These are phyloP conservation scores for Sphaerophoria taeniata DNA, from an alignment of 2,888 invertebrate species.

Conservation along the genomic window DNA sequence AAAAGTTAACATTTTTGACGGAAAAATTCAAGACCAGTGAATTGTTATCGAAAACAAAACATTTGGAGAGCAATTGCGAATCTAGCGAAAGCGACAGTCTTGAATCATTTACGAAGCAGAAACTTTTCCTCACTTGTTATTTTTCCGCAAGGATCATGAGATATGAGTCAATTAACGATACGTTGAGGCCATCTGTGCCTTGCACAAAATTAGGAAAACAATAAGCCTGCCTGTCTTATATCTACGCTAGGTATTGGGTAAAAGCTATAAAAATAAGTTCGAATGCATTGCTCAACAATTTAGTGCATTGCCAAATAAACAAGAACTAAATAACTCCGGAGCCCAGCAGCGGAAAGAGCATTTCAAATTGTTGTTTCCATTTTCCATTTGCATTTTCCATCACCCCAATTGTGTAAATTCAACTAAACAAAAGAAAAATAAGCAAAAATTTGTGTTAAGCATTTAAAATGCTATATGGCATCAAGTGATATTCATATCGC, in stretches of 20 bases:
- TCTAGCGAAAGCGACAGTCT: no score
- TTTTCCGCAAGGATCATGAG: no score
- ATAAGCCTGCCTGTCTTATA: background rate
- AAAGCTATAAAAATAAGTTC: conserved; percentile 35
- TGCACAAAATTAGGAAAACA: background rate
- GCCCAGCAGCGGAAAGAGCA: conserved; percentile 27
- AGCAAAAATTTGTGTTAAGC: conserved; percentile 54
- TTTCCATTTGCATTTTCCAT: conserved; percentile 64
- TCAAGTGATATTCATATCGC: conserved; percentile 71
- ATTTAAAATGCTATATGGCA: conserved; percentile 55
- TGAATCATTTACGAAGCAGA: no score
- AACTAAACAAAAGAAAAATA: conserved; percentile 67
- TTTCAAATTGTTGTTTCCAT: conserved; percentile 63
- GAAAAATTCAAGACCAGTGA: background rate
- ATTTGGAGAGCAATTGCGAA: no score
- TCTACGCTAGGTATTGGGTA: background rate
- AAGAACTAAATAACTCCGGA: background rate
- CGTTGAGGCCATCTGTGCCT: background rate
- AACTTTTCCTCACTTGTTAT: no score
- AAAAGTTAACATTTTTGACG: conserved; percentile 7
- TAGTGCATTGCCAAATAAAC: conserved; percentile 44
- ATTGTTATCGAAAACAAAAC: background rate
- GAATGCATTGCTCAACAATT: conserved; percentile 64
- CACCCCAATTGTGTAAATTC: conserved; percentile 65
- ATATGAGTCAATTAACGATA: background rate